phyloP scores from a whole-genome alignment of 2,113 vertebrate genomes.

The Halcyon malimbica region DNA sequence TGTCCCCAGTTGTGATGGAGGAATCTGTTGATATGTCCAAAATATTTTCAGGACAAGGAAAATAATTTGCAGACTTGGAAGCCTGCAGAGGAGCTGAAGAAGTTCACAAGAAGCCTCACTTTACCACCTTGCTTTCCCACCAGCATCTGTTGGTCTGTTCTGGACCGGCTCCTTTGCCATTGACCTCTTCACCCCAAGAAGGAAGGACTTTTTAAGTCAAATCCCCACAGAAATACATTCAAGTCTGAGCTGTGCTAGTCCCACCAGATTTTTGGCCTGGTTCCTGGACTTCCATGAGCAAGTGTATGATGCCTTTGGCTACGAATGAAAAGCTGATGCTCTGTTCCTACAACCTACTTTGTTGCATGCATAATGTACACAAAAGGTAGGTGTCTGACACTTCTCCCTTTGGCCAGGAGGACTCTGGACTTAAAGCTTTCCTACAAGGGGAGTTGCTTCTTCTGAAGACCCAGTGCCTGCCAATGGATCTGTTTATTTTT shows the following conservation, averaged over 20 bases:
- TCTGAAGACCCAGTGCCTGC: background rate
- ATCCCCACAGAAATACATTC: background rate
- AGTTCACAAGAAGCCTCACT: background rate
- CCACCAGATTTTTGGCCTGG: background rate
- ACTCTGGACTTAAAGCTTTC: background rate
- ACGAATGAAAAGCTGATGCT: background rate
- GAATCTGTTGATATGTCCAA: background rate
- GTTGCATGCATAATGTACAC: rapidly evolving
- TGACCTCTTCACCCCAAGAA: background rate
- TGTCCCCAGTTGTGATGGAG: background rate
- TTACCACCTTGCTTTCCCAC: background rate
- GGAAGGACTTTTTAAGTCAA: background rate
- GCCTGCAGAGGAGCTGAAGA: background rate
- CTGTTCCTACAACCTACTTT: background rate
- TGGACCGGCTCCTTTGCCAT: background rate
- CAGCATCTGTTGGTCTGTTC: background rate
- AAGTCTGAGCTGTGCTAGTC: background rate
- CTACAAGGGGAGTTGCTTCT: background rate
- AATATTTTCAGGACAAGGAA: background rate
- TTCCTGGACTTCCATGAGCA: background rate
- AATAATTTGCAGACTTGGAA: background rate
- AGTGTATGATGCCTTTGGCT: background rate
- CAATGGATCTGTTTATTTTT: background rate
- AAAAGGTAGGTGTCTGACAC: background rate
- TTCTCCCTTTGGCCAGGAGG: background rate